A percentile compares a stretch with the other conserved stretches of the same genome.
These are phyloP conservation scores for Anas georgica DNA, from an alignment of 2,797 vertebrate genomes.

Conservation along the genomic window DNA sequence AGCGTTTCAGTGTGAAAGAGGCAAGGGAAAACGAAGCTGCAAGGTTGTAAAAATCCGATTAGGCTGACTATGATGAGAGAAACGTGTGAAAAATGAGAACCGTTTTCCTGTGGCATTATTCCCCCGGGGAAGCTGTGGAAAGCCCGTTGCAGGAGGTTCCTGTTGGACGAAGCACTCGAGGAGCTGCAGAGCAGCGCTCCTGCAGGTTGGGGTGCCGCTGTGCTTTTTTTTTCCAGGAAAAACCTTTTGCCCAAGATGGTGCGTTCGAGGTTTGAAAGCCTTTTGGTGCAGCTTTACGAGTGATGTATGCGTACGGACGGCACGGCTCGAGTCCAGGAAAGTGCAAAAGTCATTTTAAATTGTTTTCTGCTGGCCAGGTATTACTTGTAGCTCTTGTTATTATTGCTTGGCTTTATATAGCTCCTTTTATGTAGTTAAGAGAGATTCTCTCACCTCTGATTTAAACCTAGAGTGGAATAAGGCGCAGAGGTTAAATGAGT, in stretches of 20 bases:
- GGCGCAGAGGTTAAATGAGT: neutral
- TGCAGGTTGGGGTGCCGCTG: rapidly evolving
- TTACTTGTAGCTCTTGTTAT: neutral
- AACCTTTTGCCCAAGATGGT: neutral
- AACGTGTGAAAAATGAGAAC: neutral
- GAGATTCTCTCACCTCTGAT: constrained; percentile 18
- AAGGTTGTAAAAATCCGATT: neutral
- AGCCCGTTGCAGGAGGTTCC: rapidly evolving
- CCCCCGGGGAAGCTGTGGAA: neutral
- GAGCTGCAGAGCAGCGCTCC: rapidly evolving
- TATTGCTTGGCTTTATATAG: neutral
- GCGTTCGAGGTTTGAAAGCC: neutral
- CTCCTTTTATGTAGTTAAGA: neutral
- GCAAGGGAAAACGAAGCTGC: neutral
- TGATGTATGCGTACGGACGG: rapidly evolving
- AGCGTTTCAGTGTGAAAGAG: neutral
- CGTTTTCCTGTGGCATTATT: neutral
- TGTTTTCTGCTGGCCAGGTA: neutral
- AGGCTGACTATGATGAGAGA: neutral
- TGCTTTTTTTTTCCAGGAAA: neutral
- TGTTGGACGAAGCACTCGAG: neutral
- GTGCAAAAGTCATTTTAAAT: neutral
- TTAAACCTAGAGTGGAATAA: neutral
- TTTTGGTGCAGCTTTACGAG: neutral
- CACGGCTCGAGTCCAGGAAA: neutral